Conservation (phyloP, 2,797 vertebrate genomes). For the Halcyon leucocephala region DNA sequence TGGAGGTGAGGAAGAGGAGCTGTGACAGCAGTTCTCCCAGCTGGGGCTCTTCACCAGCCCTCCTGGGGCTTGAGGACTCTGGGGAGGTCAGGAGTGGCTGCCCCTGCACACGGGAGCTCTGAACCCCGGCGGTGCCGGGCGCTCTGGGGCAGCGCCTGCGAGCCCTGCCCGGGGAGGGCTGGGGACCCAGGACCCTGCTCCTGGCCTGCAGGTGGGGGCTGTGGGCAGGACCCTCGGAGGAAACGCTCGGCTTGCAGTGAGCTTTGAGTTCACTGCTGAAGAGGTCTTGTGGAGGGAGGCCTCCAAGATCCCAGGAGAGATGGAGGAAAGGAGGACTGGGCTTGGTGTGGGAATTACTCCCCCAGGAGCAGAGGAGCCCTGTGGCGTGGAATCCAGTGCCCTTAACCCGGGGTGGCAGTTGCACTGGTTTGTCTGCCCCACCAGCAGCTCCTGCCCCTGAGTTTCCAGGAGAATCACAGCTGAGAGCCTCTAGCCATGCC, state of each 20-base stretch:
- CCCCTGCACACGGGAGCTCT: accelerated
- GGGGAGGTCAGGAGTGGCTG: neutral
- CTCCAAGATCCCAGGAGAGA: neutral
- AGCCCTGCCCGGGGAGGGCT: neutral
- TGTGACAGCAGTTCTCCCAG: neutral
- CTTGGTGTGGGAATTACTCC: neutral
- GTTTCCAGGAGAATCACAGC: neutral
- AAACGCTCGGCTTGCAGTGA: neutral
- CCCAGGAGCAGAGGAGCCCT: neutral
- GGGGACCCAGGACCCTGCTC: neutral
- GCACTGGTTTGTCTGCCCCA: neutral
- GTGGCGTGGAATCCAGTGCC: neutral
- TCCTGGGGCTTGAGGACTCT: accelerated
- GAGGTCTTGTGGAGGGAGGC: accelerated
- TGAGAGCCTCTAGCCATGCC: neutral
- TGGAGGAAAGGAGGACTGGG: neutral
- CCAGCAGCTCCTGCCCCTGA: neutral
- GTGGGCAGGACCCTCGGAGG: neutral
- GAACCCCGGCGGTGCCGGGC: neutral
- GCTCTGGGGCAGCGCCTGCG: accelerated
- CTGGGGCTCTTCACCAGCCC: accelerated
- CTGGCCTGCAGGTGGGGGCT: neutral
- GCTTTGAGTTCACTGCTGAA: neutral
- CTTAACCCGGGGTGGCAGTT: neutral
- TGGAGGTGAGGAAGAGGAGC: neutral